Conservation (phyloP, 2,797 vertebrate genomes). For the Coccyzus lansbergi region DNA sequence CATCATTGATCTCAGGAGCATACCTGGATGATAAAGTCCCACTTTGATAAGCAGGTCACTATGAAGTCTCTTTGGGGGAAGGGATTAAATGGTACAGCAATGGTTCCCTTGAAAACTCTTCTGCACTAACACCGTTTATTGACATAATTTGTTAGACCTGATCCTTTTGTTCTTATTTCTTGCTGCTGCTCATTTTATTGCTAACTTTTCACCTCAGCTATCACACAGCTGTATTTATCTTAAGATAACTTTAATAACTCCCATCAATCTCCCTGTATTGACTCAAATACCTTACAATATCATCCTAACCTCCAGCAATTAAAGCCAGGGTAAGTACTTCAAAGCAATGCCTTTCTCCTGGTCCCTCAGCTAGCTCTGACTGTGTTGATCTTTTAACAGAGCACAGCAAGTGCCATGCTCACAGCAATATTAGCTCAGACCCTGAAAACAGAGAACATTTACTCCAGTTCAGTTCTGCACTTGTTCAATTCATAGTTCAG, state of each 20-base stretch:
- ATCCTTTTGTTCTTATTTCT: neutral
- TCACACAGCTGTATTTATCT: neutral
- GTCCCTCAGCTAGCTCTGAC: neutral
- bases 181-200: neutral
- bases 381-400: neutral
- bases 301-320: neutral
- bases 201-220: neutral
- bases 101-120: neutral
- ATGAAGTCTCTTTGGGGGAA: neutral
- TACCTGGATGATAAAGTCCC: neutral
- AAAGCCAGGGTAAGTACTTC: neutral
- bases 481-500: neutral
- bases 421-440: neutral
- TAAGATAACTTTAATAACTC: neutral
- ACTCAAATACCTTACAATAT: neutral
- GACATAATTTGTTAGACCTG: neutral
- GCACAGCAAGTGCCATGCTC: neutral
- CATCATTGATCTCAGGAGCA: neutral
- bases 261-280: neutral
- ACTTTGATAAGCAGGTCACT: neutral
- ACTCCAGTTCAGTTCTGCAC: neutral
- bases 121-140: neutral
- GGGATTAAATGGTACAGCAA: accelerated
- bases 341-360: neutral
- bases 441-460: neutral